Conservation (phyloP, 1,140 invertebrate genomes). For the Adoxophyes honmai region DNA sequence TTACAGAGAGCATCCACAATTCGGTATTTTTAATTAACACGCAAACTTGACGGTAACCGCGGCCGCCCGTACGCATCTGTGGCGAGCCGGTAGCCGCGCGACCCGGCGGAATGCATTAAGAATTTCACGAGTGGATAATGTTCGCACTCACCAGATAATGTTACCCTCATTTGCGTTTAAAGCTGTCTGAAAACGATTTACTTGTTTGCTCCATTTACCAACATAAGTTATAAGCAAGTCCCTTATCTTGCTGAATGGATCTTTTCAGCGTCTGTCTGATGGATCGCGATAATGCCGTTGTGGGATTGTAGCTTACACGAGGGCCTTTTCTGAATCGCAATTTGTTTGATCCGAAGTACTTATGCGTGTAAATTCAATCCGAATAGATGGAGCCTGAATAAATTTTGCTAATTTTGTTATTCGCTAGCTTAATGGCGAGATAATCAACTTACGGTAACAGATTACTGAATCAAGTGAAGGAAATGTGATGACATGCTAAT, state of each 20-base stretch:
- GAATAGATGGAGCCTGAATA: background rate
- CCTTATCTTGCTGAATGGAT: conserved; percentile 8
- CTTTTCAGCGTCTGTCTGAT: background rate
- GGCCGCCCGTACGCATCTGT: background rate
- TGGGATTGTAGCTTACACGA: conserved; percentile 1
- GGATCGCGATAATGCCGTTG: conserved; percentile 5
- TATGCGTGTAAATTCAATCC: background rate
- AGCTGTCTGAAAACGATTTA: background rate
- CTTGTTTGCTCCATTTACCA: conserved; percentile 10
- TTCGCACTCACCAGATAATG: background rate
- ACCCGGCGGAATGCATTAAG: background rate
- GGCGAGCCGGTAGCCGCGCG: background rate
- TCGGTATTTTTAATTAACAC: conserved; percentile 3
- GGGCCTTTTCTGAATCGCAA: conserved; percentile 9
- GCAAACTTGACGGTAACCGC: background rate
- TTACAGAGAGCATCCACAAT: background rate
- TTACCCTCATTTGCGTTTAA: background rate
- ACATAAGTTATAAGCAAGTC: conserved; percentile 4
- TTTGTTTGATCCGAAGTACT: background rate
- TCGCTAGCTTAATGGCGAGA: no score
- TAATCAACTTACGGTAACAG: background rate
- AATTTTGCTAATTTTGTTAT: no score
- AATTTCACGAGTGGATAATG: background rate
- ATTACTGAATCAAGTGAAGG: background rate
- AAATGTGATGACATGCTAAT: background rate